Percentiles rank a stretch among this genome's conserved stretches.
Evolutionary conservation across 2,113 vertebrate species (phyloP).

Genomic region (Dasyprocta punctata): DNA sequence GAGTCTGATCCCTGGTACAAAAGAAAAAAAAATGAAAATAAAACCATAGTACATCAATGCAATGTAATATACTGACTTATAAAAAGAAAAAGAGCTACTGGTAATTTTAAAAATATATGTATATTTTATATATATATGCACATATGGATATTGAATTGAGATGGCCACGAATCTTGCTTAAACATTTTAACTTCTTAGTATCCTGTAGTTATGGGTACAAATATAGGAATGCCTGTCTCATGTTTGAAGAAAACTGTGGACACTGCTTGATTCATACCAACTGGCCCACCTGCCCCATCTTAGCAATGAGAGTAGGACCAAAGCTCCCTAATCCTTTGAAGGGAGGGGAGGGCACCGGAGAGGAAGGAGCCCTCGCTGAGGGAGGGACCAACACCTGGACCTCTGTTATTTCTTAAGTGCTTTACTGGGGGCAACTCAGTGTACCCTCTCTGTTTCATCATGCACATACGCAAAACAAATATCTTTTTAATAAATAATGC

Average conservation of each 20-base stretch:
- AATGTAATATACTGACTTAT: not conserved
- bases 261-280: not conserved
- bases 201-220: not conserved
- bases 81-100: not conserved
- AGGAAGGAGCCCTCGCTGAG: not conserved
- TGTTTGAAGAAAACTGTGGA: not conserved
- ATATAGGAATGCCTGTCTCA: not conserved
- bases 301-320: not conserved
- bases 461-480: not conserved
- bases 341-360: not conserved
- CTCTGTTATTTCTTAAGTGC: not conserved
- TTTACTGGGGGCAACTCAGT: not conserved
- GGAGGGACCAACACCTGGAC: fast-evolving
- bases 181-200: not conserved
- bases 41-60: not conserved
- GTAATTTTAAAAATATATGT: not conserved
- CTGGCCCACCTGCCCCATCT: not conserved
- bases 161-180: not conserved
- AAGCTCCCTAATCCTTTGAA: not conserved
- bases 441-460: not conserved
- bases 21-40: not conserved
- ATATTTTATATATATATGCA: not conserved
- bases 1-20: too few species aligned
- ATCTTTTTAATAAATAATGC: not conserved
- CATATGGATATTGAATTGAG: not conserved